These are phyloP conservation scores for Archivesica marissinica DNA, from an alignment of 1,140 invertebrate species.

Conservation along the genomic window DNA sequence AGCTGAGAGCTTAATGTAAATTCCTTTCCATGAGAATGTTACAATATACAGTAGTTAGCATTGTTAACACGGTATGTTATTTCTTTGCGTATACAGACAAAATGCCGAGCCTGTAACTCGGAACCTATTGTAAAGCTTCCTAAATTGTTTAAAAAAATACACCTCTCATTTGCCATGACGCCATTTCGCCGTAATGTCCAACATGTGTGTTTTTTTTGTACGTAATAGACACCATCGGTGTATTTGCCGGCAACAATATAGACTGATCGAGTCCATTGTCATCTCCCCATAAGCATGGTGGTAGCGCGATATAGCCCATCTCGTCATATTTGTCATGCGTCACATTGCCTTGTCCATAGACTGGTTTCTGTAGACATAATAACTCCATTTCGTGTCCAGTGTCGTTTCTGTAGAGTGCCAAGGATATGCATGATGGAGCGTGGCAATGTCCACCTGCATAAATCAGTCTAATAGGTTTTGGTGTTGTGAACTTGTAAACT, in stretches of 20 bases:
- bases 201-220: slow-evolving; percentile 58
- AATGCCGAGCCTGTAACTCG: no score
- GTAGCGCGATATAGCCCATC: slow-evolving; percentile 59
- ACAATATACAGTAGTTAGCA: no score
- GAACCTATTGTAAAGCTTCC: no score
- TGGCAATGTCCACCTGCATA: slow-evolving; percentile 67
- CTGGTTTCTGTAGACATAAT: slow-evolving; percentile 58
- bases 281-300: slow-evolving; percentile 64
- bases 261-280: slow-evolving; percentile 60
- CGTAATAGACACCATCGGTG: slow-evolving; percentile 61
- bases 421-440: slow-evolving; percentile 61
- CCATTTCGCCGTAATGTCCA: slow-evolving; percentile 62
- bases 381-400: slow-evolving; percentile 65
- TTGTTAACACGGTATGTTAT: no score
- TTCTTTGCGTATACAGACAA: no score
- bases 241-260: slow-evolving; percentile 55
- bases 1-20: no score
- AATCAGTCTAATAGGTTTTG: slow-evolving; percentile 61
- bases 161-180: slow-evolving; percentile 66
- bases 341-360: slow-evolving; percentile 59
- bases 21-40: no score
- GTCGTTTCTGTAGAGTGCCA: slow-evolving; percentile 63
- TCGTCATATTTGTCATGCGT: slow-evolving; percentile 62
- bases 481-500: slow-evolving; percentile 55
- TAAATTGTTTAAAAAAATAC: slow-evolving; percentile 49